Conservation (phyloP, 1,140 invertebrate species). For the Arctopsyche grandis region DNA sequence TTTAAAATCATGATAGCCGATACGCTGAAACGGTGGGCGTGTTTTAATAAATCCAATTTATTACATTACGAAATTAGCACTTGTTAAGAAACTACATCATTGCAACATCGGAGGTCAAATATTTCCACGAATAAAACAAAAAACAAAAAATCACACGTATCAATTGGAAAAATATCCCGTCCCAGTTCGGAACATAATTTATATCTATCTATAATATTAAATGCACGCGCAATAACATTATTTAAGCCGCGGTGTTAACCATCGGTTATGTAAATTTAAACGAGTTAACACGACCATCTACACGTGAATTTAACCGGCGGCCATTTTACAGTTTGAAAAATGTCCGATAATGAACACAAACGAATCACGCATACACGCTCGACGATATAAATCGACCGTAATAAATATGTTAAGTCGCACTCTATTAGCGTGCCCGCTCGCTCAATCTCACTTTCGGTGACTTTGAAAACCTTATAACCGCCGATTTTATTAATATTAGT, state of each 20-base stretch:
- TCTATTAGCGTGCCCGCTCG: background rate
- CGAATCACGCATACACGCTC: background rate
- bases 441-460: too few relatives aligned
- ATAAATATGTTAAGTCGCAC: background rate
- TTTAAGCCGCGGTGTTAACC: background rate
- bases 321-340: slow-evolving; percentile 6
- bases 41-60: background rate
- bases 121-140: background rate
- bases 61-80: background rate
- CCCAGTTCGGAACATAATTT: too few relatives aligned
- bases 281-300: slow-evolving; percentile 27
- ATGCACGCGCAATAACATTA: slow-evolving; percentile 12
- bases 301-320: slow-evolving; percentile 3
- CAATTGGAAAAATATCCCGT: background rate
- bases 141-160: background rate
- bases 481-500: background rate
- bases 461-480: background rate
- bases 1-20: too few relatives aligned
- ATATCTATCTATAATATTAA: background rate
- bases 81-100: background rate
- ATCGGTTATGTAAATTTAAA: slow-evolving; percentile 28
- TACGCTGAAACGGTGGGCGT: background rate
- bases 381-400: background rate
- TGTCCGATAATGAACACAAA: background rate
- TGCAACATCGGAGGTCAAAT: slow-evolving; percentile 12